Conservation (phyloP, 2,113 vertebrate genomes). For the Phalacrocorax aristotelis region DNA sequence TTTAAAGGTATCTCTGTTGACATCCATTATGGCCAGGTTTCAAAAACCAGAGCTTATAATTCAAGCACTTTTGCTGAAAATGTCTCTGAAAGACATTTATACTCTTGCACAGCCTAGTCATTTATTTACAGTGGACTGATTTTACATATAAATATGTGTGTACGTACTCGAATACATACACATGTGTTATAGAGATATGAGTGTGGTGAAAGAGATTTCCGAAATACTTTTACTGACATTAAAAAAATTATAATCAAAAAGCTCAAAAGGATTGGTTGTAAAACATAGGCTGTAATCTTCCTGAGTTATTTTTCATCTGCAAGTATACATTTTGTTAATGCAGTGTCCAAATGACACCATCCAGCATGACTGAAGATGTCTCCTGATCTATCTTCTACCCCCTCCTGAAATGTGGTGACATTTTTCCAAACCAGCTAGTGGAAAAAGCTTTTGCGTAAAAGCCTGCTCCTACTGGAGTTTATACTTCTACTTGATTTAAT, state of each 20-base stretch:
- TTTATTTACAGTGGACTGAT: constrained; percentile 14
- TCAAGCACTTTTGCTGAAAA: constrained; percentile 19
- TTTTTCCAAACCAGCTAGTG: not conserved
- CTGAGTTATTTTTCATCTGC: not conserved
- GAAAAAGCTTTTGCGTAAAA: not conserved
- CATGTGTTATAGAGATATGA: not conserved
- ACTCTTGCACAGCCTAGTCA: not conserved
- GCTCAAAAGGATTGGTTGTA: not conserved
- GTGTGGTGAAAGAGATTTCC: not conserved
- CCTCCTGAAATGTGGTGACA: not conserved
- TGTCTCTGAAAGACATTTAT: constrained; percentile 36
- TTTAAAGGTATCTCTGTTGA: constrained; percentile 2
- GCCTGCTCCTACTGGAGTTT: not conserved
- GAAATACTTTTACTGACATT: not conserved
- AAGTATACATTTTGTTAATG: not conserved
- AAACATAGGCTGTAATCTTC: not conserved
- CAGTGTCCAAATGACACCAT: not conserved
- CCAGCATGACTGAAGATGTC: not conserved
- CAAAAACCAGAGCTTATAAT: not conserved
- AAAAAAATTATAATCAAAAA: not conserved
- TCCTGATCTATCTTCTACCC: not conserved
- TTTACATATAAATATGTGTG: not conserved
- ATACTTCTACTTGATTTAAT: constrained; percentile 43
- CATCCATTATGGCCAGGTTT: not conserved
- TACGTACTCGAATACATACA: not conserved